Evolutionary conservation across 2,888 invertebrate species (phyloP).

Genomic region (Parnassius apollo): DNA sequence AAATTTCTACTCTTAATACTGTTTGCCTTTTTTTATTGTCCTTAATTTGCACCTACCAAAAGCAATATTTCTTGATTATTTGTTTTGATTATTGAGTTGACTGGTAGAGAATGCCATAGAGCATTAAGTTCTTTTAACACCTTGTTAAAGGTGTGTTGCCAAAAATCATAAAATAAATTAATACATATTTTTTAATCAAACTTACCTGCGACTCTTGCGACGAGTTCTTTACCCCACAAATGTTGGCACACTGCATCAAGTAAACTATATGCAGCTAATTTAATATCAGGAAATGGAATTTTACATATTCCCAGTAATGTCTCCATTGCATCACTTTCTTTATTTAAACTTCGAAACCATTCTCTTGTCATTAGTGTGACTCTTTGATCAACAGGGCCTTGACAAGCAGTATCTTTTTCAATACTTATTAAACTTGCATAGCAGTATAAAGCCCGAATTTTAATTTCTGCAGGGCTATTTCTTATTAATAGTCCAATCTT

Average conservation of each 20-base stretch:
- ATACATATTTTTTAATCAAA: background rate
- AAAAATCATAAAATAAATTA: no score
- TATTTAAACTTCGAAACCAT: constrained; percentile 70
- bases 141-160: no score
- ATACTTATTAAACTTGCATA: constrained; percentile 81
- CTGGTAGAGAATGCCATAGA: no score
- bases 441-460: constrained; percentile 84
- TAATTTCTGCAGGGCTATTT: constrained; percentile 83
- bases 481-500: constrained; percentile 81
- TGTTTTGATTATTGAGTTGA: no score
- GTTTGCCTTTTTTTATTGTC: no score
- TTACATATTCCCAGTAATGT: constrained; percentile 83
- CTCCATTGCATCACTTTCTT: constrained; percentile 77
- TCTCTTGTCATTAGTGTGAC: constrained; percentile 75
- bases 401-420: constrained; percentile 59
- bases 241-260: constrained; percentile 85
- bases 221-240: constrained; percentile 89
- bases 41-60: no score
- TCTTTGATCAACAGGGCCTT: constrained; percentile 62
- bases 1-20: no score
- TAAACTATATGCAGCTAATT: constrained; percentile 84
- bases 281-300: constrained; percentile 91
- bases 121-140: no score
- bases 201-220: constrained; percentile 85
- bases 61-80: no score